Percentiles rank a stretch among this genome's conserved stretches.
phyloP scores from a whole-genome alignment of 1,140 invertebrate genomes.

The Palaemon carinicauda region DNA sequence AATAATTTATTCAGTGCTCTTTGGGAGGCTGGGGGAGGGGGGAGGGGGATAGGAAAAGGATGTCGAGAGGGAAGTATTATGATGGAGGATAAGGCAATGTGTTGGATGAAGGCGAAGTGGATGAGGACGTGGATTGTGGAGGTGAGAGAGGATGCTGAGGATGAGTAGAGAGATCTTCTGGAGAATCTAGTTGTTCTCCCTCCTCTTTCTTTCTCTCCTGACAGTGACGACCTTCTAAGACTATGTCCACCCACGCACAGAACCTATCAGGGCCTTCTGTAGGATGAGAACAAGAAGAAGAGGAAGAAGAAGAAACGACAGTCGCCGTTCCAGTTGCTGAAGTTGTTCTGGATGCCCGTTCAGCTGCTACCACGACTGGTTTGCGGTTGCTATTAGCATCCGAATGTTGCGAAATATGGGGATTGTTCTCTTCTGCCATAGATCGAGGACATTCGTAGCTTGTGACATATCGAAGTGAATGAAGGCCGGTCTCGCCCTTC shows the following conservation, averaged over 20 bases:
- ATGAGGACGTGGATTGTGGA: neutral
- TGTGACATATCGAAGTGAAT: neutral
- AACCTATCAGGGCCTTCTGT: constrained; percentile 34
- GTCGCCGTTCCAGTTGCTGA: neutral
- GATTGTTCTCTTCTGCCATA: neutral
- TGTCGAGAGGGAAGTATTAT: neutral
- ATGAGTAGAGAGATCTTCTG: constrained; percentile 32
- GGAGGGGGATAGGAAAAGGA: neutral
- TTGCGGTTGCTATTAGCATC: neutral
- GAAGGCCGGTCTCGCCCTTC: neutral
- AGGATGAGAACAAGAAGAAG: constrained; percentile 48
- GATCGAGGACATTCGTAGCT: neutral
- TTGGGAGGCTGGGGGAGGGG: neutral
- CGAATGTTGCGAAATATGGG: neutral
- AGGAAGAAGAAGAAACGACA: neutral
- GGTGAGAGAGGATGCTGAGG: neutral
- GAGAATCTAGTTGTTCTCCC: constrained; percentile 7
- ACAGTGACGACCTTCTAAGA: constrained; percentile 19
- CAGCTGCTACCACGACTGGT: neutral
- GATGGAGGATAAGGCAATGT: too few relatives aligned
- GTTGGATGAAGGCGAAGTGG: neutral
- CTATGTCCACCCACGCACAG: constrained; percentile 46
- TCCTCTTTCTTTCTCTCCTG: constrained; percentile 37
- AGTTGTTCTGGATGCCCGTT: neutral
- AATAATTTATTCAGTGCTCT: neutral